phyloP scores from a whole-genome alignment of 2,113 vertebrate genomes.

The Copsychus sechellarum region DNA sequence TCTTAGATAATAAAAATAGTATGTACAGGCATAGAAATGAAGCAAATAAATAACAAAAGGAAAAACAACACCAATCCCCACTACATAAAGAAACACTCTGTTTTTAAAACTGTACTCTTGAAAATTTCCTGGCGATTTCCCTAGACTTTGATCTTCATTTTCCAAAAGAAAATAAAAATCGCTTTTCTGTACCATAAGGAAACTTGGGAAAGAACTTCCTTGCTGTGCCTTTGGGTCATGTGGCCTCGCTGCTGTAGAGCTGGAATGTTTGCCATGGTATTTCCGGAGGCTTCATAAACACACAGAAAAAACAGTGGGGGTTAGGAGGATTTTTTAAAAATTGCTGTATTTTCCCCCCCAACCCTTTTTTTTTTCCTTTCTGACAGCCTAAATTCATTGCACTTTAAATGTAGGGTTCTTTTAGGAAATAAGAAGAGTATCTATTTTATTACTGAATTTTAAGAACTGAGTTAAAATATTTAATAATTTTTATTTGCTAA shows the following conservation, averaged over 20 bases:
- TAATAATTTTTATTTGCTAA: background rate
- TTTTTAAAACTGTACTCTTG: background rate
- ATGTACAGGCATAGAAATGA: background rate
- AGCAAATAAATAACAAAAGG: background rate
- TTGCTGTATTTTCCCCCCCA: rapidly evolving
- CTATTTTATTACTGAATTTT: background rate
- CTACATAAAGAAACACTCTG: background rate
- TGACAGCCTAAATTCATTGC: background rate
- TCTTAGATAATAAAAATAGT: background rate
- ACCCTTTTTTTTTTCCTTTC: background rate
- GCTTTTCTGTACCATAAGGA: conserved; percentile 54
- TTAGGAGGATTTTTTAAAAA: background rate
- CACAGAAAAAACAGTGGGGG: background rate
- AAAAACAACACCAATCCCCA: background rate
- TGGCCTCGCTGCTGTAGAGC: conserved; percentile 71
- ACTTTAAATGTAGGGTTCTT: background rate
- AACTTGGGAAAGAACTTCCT: conserved; percentile 74
- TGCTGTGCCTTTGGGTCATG: conserved; percentile 72
- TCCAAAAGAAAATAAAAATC: background rate
- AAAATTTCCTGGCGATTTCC: background rate
- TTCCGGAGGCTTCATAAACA: conserved; percentile 82
- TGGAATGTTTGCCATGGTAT: conserved; percentile 81
- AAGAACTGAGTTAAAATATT: background rate
- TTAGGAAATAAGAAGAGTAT: background rate
- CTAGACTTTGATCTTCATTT: background rate